Base-by-base conservation (phyloP, 2,797 vertebrate genomes). In the Numenius phaeopus region DNA sequence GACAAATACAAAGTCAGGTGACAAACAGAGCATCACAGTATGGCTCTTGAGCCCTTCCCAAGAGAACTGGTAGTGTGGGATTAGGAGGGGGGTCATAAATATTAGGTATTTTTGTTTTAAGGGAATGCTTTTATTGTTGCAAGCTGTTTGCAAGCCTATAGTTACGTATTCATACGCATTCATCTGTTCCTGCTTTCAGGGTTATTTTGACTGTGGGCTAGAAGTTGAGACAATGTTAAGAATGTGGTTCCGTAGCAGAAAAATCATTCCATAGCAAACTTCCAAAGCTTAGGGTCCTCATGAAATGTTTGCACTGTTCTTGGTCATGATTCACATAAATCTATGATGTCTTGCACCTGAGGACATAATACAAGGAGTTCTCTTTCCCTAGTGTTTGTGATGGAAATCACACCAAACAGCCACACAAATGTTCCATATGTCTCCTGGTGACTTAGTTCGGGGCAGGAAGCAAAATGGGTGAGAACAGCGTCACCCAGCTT, bases 371-470 rank as follows among this genome's bases (percentile, higher is more conserved):
- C 13, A 32, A 70, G 59, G 19, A 46, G 16, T 37, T 87, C 3
- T 61, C 11, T 81, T 89, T 80, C 11, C 34, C 3, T 64, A 7
- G 27, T 46, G 61, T 72, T 87, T 85, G n/a, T 84, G 54, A 5
- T 84, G 11, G 21, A 49, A 61, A 17, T 37, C 11, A 37, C 4
- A 71, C 22, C 8, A 52, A 11, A 55, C 16, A 66, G 32, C 30
- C 16, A 23, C 13, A 21, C 23, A 21, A 5, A 24, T 4, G 4
- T 4, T 34, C 21, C 69, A 0, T 11, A 1, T 72, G 17, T 83
- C 15, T 91, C 42, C 34, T 70, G 7, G 22, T 76, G 34, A n/a
- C 71, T 72, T 62, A n/a, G 9, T 75, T 57, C 82, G 39, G 37
- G 46, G n/a, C 39, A 62, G 34, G 55, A 88, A 65, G 12, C 26